Base-by-base conservation (phyloP, 2,797 vertebrate species). In the Hippopotamyrus pictus region DNA sequence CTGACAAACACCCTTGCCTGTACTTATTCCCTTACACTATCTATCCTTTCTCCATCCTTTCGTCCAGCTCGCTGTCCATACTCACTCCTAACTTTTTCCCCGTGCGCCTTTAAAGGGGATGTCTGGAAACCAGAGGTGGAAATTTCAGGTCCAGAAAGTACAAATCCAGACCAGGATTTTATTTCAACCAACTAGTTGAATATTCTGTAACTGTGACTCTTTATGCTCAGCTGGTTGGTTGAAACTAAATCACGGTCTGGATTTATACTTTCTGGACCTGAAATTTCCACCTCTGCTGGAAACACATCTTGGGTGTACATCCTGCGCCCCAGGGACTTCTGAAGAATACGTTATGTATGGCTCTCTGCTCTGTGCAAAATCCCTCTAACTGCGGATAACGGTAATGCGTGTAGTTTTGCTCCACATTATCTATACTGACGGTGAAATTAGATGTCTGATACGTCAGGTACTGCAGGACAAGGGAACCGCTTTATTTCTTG, bases 41-140 rank as follows among this genome's bases (percentile, higher is more conserved):
- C 22, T 41, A 22, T 37, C 37, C 19, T 22, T 22, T 19, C n/a
- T 53, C 51, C 37, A 25, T 84, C 48, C 6, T 59, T 33, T 19
- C 7, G 44, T 50, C 53, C 37, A 65, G 14, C 44, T 84, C 7
- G 25, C 50, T 51, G 46, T 84, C 82, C 29, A 46, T 48, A 57
- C 22, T 59, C n/a, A 0, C 76, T 25, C 57, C 76, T 3, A 25
- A 85, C 44, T 65, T 12, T 65, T 29, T 44, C 33, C 19, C 37
- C 86, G 5, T 89, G 88, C 89, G 90, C 90, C 91, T 9, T 88
- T 44, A 46, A 65, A 65, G 86, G 50, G 86, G 33, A 59, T 12
- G 17, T 37, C 54, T 46, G 37, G 86, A n/a, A n/a, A n/a, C n/a
- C n/a, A n/a, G n/a, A n/a, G n/a, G n/a, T n/a, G n/a, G n/a, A n/a